Base-by-base conservation (phyloP, 1,140 invertebrate genomes). In the Scaptomyza hsui region DNA sequence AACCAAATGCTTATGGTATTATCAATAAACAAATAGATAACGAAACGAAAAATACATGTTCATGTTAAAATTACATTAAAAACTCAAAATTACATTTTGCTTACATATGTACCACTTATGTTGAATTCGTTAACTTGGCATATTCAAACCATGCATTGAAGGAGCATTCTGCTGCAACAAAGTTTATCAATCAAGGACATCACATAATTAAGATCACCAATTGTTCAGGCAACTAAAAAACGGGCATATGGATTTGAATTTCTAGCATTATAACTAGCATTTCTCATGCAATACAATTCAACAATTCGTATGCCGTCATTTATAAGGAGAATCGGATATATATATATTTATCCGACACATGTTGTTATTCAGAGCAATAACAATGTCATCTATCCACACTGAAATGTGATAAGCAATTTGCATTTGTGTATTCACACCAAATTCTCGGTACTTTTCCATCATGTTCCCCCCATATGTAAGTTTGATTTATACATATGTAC, bases 21-120 rank as follows among this genome's bases (percentile, higher is more conserved):
- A 71, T 71, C 52, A 59, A 71, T 71, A 71, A 65, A 85, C 51
- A 69, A 85, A 85, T 85, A 85, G 80, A 78, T 75, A 79, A 72
- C 63, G 53, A 79, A 85, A 82, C 67, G 48, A 71, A 78, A 74
- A 62, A 78, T 62, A 75, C 63, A 73, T 85, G 80, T 75, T 83
- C 80, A 85, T 85, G 62, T 80, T 79, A 79, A 61, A 72, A 61
- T 72, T 72, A 68, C 72, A 71, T 65, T 57, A 75, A 59, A 70
- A 80, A 70, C 49, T 68, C 35, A 65, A 72, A 70, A 70, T 57
- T 49, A 57, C 41, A 64, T 55, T 83, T 82, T 74, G 73, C 71
- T 78, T 75, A 72, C 61, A 81, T 77, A 74, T 77, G 73, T 78
- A 78, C 15, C 4, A 82, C 63, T 67, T 77, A 60, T 81, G 63